phyloP scores from a whole-genome alignment of 2,888 invertebrate genomes.

The Junonia oenone region DNA sequence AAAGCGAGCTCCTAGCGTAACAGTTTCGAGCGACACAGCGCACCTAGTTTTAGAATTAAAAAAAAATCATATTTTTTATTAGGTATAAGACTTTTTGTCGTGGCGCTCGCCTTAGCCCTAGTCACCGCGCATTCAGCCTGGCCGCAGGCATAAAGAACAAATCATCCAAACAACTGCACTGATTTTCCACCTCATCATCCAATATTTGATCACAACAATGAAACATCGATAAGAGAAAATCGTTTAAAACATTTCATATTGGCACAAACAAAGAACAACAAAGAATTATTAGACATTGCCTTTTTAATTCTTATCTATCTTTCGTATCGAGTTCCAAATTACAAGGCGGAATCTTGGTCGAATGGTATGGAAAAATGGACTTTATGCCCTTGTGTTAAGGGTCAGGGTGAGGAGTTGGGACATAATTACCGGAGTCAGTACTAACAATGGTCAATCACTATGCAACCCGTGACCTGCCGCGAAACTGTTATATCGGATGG shows the following conservation, averaged over 20 bases:
- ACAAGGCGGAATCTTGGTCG: conserved; percentile 29
- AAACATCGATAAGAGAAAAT: conserved; percentile 17
- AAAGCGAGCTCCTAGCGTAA: no score
- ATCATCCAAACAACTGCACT: no score
- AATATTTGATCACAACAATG: conserved; percentile 27
- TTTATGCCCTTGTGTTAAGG: neutral
- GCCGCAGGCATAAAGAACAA: no score
- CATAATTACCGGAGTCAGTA: conserved; percentile 29
- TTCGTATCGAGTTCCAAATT: conserved; percentile 32
- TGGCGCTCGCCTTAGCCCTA: no score
- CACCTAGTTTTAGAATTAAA: no score
- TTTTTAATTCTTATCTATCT: conserved; percentile 35
- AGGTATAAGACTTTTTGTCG: no score
- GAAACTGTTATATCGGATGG: conserved; percentile 3
- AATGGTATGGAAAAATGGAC: neutral
- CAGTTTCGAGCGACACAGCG: no score
- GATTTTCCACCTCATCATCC: conserved; percentile 9
- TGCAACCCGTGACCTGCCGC: conserved; percentile 25
- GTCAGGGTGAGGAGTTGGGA: neutral
- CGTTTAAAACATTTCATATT: conserved; percentile 26
- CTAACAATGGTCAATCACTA: conserved; percentile 33
- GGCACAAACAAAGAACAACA: conserved; percentile 29
- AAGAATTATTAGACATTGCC: conserved; percentile 34
- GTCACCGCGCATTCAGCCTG: no score
- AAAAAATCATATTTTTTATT: no score